Conservation (phyloP, 2,888 invertebrate species). For the Chrysopilus asiliformis region DNA sequence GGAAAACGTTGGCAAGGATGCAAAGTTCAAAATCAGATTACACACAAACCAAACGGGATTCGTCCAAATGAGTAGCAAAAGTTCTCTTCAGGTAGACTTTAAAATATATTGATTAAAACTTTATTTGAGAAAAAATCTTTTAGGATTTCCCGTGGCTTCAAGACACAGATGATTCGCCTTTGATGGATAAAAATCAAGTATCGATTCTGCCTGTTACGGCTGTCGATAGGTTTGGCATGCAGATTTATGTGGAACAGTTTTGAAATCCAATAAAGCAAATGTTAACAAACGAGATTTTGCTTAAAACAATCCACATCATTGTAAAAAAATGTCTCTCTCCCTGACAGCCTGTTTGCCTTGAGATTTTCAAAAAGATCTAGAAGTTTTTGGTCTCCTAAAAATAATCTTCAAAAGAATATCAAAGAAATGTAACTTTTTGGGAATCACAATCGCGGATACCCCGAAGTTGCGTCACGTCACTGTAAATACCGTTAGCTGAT, state of each 20-base stretch:
- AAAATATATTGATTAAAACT: not conserved
- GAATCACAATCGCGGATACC: too few species aligned
- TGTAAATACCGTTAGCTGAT: too few species aligned
- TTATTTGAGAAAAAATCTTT: not conserved
- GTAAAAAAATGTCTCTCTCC: too few species aligned
- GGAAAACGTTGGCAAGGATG: conserved; percentile 20
- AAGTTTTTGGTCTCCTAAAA: too few species aligned
- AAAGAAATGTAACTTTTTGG: too few species aligned
- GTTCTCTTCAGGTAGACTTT: conserved; percentile 22
- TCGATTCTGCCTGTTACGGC: conserved; percentile 24
- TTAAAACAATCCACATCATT: too few species aligned
- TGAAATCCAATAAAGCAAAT: too few species aligned
- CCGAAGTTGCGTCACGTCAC: too few species aligned
- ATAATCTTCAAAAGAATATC: too few species aligned
- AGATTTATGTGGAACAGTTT: conserved; percentile 23
- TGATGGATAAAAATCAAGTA: conserved; percentile 13
- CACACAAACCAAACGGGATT: conserved; percentile 28
- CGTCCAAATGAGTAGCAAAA: conserved; percentile 23
- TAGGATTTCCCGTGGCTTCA: conserved; percentile 31
- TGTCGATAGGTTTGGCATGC: conserved; percentile 21
- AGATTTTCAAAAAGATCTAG: too few species aligned
- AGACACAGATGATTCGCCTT: conserved; percentile 10
- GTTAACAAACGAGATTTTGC: too few species aligned
- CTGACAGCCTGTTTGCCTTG: too few species aligned
- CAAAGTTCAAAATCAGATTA: conserved; percentile 25